Evolutionary conservation across 2,888 invertebrate species (phyloP), one percentile per base, ranked within the genome.

Genomic region (Orthosia gothica): DNA sequence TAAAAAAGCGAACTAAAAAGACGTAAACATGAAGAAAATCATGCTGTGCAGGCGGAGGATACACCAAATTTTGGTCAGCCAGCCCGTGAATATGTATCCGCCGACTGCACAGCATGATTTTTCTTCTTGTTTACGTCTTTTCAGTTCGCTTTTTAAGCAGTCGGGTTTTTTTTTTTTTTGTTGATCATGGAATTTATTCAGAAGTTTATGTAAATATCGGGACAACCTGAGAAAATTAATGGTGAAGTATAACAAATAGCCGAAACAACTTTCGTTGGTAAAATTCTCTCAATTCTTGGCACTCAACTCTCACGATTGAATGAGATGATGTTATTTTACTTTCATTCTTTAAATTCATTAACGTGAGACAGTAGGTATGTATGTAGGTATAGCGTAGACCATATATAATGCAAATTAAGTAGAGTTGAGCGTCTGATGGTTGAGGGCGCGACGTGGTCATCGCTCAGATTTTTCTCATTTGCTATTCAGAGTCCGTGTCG

Each of bases 381-480:
- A 49, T 70, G 64, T 67, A 58, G 50, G 50, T 65, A 49, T 70
- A 68, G 69, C 16, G 57, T 54, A 65, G 67, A 67, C 52, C 49
- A 69, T 57, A 66, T 78, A 68, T 77, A 72, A 76, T 76, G 64
- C 52, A 77, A 87, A 87, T 82, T 74, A 74, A 76, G 70, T 65
- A 66, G 70, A 78, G 58, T 59, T 81, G 69, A 70, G 55, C 59
- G 62, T 79, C 62, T 75, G 62, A 23, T 86, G 73, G 86, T 84
- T 83, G 88, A 86, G 84, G 88, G 81, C 88, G 83, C 84, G 84
- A 79, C 82, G 83, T 87, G 88, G 85, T 88, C 88, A 88, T 83
- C 84, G 87, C 87, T 89, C 88, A 91, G 92, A 94, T 94, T 94
- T 94, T 93, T 92, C 93, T 94, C 95, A 94, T 94, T 95, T 94